A percentile compares a stretch with the other conserved stretches of the same genome.
Evolutionary conservation across 92 coral and sea anemone genomes (phyloP).

Genomic region (Umimayanthus chanpuru): DNA sequence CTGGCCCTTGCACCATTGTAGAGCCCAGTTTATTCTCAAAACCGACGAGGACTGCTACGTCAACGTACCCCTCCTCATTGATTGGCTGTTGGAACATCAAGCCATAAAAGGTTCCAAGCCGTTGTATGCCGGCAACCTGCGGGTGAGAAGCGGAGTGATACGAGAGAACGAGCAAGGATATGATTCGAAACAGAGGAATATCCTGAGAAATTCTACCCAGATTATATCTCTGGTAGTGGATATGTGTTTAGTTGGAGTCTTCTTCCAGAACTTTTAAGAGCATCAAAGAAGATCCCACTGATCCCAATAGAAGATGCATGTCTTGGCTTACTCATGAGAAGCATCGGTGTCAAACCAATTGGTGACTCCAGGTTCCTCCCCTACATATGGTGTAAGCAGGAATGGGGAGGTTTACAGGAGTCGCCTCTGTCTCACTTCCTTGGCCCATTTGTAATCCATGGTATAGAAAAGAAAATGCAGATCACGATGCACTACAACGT

Average conservation of each 20-base stretch:
- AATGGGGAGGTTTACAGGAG: conserved; percentile 2
- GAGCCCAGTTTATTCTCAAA: conserved; percentile 49
- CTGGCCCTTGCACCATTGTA: conserved; percentile 49
- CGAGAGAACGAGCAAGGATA: not conserved
- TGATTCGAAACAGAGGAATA: not conserved
- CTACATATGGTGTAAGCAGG: conserved; percentile 52
- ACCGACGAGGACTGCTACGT: conserved; percentile 63
- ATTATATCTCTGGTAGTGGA: conserved; percentile 76
- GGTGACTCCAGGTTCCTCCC: conserved; percentile 62
- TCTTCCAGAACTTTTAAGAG: conserved; percentile 54
- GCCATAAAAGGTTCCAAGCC: conserved; percentile 18
- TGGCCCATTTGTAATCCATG: conserved; percentile 75
- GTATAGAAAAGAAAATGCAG: conserved; percentile 45
- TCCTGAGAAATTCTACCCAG: conserved; percentile 3
- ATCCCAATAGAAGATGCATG: conserved; percentile 82
- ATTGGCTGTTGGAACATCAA: conserved; percentile 42
- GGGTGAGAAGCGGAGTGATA: not conserved
- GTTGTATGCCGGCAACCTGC: not conserved
- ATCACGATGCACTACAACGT: conserved; percentile 69
- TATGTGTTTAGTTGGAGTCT: conserved; percentile 73
- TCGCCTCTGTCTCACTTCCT: conserved; percentile 62
- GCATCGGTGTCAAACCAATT: conserved; percentile 50
- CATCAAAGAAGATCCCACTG: conserved; percentile 51
- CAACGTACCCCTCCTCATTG: conserved; percentile 37
- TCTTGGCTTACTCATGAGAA: conserved; percentile 66